phyloP scores from a whole-genome alignment of 2,888 invertebrate genomes.

The Euproctis similis region DNA sequence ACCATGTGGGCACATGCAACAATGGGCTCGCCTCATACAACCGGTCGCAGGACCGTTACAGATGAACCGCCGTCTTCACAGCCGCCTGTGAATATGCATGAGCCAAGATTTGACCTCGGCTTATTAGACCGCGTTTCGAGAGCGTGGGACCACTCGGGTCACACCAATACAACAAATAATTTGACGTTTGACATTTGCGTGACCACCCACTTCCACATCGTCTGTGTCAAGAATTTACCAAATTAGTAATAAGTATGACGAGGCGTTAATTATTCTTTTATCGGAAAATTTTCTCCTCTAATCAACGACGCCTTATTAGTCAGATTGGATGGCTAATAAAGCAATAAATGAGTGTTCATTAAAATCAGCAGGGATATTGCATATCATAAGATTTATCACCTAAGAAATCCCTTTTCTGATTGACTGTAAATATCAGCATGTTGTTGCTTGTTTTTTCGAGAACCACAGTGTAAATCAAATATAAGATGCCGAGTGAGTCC shows the following conservation, averaged over 20 bases:
- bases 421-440: neutral
- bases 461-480: slow-evolving; percentile 38
- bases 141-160: slow-evolving; percentile 59
- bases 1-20: slow-evolving; percentile 56
- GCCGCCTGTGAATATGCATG: slow-evolving; percentile 69
- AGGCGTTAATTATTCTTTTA: too few relatives aligned
- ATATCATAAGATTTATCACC: too few relatives aligned
- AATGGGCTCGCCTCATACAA: slow-evolving; percentile 62
- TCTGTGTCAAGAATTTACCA: slow-evolving; percentile 11
- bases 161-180: slow-evolving; percentile 41
- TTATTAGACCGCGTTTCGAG: slow-evolving; percentile 58
- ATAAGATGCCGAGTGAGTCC: slow-evolving; percentile 41
- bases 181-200: slow-evolving; percentile 53
- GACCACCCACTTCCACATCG: slow-evolving; percentile 31
- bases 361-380: too few relatives aligned
- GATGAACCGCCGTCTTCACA: slow-evolving; percentile 55
- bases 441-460: slow-evolving; percentile 8
- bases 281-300: too few relatives aligned
- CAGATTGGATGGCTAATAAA: too few relatives aligned
- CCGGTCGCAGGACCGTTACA: slow-evolving; percentile 72
- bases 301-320: too few relatives aligned
- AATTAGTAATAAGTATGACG: too few relatives aligned
- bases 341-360: too few relatives aligned
- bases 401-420: too few relatives aligned
- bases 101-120: slow-evolving; percentile 67